These are phyloP conservation scores for Muscicapa comitata DNA, from an alignment of 2,797 vertebrate genomes.

Conservation along the genomic window DNA sequence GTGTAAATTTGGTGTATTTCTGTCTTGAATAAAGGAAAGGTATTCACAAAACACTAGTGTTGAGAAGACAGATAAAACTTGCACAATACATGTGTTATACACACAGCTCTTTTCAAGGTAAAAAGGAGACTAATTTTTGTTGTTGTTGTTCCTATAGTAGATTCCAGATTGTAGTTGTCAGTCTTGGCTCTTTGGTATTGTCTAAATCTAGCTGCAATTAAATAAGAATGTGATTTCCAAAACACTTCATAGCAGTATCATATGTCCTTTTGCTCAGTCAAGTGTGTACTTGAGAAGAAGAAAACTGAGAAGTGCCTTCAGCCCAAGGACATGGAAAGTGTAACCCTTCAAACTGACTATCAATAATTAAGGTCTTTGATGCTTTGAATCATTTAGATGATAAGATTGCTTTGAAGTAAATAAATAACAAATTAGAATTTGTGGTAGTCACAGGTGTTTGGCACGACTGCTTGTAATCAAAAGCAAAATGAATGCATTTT, in stretches of 20 bases:
- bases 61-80: neutral
- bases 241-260: neutral
- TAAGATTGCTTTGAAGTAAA: conserved; percentile 81
- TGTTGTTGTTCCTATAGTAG: neutral
- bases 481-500: conserved; percentile 78
- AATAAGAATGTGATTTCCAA: conserved; percentile 35
- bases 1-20: neutral
- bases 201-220: conserved; percentile 55
- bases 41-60: neutral
- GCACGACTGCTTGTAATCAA: conserved; percentile 73
- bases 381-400: conserved; percentile 75
- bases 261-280: conserved; percentile 12
- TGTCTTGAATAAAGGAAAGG: neutral
- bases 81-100: neutral
- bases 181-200: neutral
- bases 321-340: conserved; percentile 66
- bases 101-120: neutral
- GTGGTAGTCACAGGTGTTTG: conserved; percentile 83
- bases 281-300: conserved; percentile 58
- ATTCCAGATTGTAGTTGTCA: conserved; percentile 11
- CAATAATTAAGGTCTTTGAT: conserved; percentile 79
- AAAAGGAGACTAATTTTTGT: neutral
- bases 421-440: conserved; percentile 83
- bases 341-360: conserved; percentile 72
- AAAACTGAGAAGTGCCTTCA: conserved; percentile 47